Evolutionary conservation across 2,888 invertebrate species (phyloP).

Genomic region (Yponomeuta cagnagella): DNA sequence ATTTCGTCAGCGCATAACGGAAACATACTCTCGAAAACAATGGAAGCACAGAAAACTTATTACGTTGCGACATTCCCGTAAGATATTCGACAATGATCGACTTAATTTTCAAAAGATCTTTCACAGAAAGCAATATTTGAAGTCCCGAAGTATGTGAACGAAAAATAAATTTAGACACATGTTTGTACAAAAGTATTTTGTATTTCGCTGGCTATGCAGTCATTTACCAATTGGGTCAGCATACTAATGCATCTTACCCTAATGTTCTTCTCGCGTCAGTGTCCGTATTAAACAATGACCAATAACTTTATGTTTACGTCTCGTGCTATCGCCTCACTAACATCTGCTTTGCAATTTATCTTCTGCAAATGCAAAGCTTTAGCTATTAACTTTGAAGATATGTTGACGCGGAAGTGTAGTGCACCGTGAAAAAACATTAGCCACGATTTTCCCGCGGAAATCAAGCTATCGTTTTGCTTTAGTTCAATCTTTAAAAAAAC

Average conservation of each 20-base stretch:
- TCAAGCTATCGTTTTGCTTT: too few species aligned
- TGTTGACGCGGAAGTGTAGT: too few species aligned
- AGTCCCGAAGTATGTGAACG: too few species aligned
- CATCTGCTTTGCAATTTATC: conserved; percentile 20
- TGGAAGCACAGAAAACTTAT: background rate
- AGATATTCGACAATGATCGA: background rate
- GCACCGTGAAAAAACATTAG: too few species aligned
- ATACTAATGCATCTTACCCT: background rate
- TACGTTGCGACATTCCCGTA: background rate
- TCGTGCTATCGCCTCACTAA: conserved; percentile 34
- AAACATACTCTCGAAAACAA: background rate
- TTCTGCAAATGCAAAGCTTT: background rate
- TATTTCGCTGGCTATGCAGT: background rate
- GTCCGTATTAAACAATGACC: conserved; percentile 68
- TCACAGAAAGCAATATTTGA: background rate
- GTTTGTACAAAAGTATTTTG: background rate
- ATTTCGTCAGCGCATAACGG: background rate
- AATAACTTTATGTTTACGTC: conserved; percentile 63
- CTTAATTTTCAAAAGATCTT: background rate
- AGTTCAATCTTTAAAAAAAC: too few species aligned
- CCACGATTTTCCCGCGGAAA: too few species aligned
- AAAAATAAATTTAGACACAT: background rate
- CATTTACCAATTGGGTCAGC: background rate
- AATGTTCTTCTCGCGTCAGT: conserved; percentile 30
- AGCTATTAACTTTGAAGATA: background rate